Evolutionary conservation across 2,797 vertebrate genomes (phyloP), one percentile per base, ranked within the genome.

Genomic region (Psittacula echo): DNA sequence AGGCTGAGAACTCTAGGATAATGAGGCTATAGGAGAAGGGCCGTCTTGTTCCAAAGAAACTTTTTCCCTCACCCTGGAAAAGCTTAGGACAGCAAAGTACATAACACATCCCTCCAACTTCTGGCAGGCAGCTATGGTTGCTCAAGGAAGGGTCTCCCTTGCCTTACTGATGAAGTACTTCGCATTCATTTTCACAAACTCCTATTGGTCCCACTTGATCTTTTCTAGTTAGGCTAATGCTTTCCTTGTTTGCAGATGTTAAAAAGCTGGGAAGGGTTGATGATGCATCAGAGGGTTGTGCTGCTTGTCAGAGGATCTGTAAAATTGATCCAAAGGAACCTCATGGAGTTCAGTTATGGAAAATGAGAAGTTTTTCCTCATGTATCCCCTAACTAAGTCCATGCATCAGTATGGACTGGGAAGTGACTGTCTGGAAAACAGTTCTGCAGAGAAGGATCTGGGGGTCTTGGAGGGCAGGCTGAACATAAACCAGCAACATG

Each of bases 391-490:
- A 67, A 60, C 2, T 1, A 42, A 24, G 9, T 2, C 24, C 5
- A 6, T 29, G 21, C 17, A 56, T 13, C 20, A 68, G 6, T 37
- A 72, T 8, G 16, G 11, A 45, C 17, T 16, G 17, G 15, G 41
- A 32, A 22, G 10, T 0, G 0, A 51, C 17, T 32, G 8, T 21
- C 30, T 77, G 44, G 23, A 66, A 76, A 82, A 41, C 26, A 82
- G 8, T 1, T 68, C 42, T 76, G 21, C 19, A 58, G 50, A 76
- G 29, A 75, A 34, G 15, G 23, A 21, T 19, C 4, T 45, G 17
- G 2, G 3, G 2, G 3, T 82, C 45, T 68, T 78, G 10, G 29
- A 39, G 50, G 15, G 56, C 17, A 79, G 20, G 15, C 2, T 76
- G 50, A 85, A 26, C 6, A 18, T 11, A 7, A 85, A 6, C 12